Conservation (phyloP, 30 jellyfish, hydroid and myxozoan genomes). For the Hydractinia echinata region DNA sequence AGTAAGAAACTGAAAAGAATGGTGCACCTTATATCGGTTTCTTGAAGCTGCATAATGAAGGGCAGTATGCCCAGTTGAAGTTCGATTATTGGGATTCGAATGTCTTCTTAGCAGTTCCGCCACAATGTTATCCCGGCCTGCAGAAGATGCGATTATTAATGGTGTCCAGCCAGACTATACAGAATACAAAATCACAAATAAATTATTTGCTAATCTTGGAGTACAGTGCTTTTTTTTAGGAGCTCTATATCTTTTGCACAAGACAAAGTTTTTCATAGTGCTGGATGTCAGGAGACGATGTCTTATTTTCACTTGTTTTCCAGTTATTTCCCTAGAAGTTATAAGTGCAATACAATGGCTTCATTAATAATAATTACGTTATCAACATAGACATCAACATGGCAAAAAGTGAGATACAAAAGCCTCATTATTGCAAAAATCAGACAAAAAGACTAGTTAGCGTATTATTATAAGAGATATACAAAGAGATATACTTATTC, state of each 20-base stretch:
- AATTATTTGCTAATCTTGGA: background rate
- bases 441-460: too few species aligned
- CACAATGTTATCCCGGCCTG: constrained; percentile 72
- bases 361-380: too few species aligned
- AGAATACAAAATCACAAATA: background rate
- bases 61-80: constrained; percentile 73
- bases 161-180: constrained; percentile 97
- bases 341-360: too few species aligned
- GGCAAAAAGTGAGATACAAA: too few species aligned
- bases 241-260: background rate
- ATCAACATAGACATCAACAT: too few species aligned
- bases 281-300: too few species aligned
- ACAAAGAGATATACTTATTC: constrained; percentile 8
- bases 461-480: background rate
- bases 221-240: background rate
- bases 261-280: background rate
- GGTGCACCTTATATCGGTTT: constrained; percentile 45
- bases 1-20: background rate
- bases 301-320: too few species aligned
- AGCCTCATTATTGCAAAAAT: too few species aligned
- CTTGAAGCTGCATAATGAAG: constrained; percentile 95
- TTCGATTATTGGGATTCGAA: constrained; percentile 52
- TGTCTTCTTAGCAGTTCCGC: constrained; percentile 32
- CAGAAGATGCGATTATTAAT: constrained; percentile 84
- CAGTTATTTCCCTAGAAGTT: too few species aligned